Evolutionary conservation across 2,797 vertebrate genomes (phyloP).

Genomic region (Cuniculus paca): DNA sequence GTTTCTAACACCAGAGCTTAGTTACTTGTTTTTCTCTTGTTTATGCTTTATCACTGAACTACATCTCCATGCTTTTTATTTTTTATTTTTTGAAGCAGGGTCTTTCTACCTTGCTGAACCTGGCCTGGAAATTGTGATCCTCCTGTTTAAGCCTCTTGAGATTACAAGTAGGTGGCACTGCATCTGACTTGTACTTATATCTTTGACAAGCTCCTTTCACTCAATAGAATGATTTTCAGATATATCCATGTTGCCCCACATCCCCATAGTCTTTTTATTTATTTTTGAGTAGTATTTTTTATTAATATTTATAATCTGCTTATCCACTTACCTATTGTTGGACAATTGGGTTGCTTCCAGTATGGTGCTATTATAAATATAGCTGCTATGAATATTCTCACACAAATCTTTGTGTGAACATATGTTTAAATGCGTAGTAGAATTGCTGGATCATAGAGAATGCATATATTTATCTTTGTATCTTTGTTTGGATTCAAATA

Average conservation of each 20-base stretch:
- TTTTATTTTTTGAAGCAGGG: neutral
- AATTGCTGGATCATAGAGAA: slow-evolving; percentile 34
- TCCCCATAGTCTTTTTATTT: neutral
- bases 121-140: neutral
- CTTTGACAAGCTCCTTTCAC: neutral
- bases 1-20: neutral
- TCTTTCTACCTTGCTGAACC: neutral
- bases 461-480: neutral
- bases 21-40: neutral
- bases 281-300: neutral
- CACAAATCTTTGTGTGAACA: slow-evolving; percentile 7
- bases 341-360: slow-evolving; percentile 48
- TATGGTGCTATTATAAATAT: slow-evolving; percentile 44
- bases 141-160: neutral
- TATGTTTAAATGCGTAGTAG: slow-evolving; percentile 29
- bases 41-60: neutral
- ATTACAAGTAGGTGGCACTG: neutral
- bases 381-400: slow-evolving; percentile 29
- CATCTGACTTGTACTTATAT: neutral
- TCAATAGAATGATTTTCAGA: neutral
- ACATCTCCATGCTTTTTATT: neutral
- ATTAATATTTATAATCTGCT: slow-evolving; percentile 46
- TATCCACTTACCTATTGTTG: neutral
- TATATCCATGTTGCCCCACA: neutral
- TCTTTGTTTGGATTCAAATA: too few relatives aligned